Evolutionary conservation across 2,888 invertebrate species (phyloP), one percentile per base, ranked within the genome.

Genomic region (Crocallis elinguaria): DNA sequence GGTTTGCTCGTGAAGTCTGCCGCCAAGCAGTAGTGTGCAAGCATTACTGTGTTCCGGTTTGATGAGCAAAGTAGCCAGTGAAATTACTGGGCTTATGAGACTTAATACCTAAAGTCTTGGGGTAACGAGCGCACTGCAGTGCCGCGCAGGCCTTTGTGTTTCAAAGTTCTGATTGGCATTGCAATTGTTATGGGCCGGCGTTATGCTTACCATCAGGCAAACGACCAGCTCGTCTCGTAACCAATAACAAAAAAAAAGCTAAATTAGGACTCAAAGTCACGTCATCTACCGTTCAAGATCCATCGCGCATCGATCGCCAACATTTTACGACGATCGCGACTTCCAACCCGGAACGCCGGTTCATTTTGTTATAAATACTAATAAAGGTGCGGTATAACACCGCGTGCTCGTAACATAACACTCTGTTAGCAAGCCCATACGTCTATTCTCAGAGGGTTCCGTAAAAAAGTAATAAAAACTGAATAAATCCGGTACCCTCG

Each of bases 381-480:
- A 69, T 73, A 73, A 71, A 72, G 69, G 73, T 76, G 70, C 64
- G 68, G 62, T 68, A 70, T 71, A 70, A 71, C 75, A 71, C 65
- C 71, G 69, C 66, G 46, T 53, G 72, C 75, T 79, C 79, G 78
- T 82, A 82, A 76, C 77, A 71, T 54, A 49, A 54, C 71, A 72
- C 73, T 75, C 73, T 80, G 79, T 79, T 79, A 77, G 77, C 68
- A 70, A 68, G 58, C 69, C 65, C 68, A 64, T 68, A 70, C 69
- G 69, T 69, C 69, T 67, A 72, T 72, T 73, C 73, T 78, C 77
- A 69, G 70, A 64, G 76, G 75, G 75, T 67, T 77, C 80, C 88
- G 84, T 88, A 88, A 88, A 90, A 89, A 88, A 82, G 90, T 88
- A 89, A 89, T 90, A 90, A 90, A 90, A 90, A 79, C 73, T 73